phyloP scores from a whole-genome alignment of 2,113 vertebrate species.

The Scophthalmus maximus region DNA sequence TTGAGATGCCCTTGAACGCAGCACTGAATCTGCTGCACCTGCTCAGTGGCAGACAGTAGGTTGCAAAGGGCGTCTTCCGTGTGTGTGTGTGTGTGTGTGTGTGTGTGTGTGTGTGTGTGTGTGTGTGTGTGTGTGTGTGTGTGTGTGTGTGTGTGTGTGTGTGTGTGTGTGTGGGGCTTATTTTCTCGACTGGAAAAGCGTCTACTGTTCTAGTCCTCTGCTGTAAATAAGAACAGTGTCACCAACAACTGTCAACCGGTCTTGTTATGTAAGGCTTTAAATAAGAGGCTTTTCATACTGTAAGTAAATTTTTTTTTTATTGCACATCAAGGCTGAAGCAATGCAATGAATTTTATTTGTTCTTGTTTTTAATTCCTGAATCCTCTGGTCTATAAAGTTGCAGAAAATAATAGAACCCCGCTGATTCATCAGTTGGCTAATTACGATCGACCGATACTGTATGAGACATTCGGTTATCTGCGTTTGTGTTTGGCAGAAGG shows the following conservation, averaged over 20 bases:
- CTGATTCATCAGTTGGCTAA: not conserved
- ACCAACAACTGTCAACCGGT: not conserved
- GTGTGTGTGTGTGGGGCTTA: not conserved
- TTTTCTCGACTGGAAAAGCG: constrained; percentile 10
- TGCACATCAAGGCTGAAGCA: not conserved
- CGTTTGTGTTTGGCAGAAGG: too few relatives aligned
- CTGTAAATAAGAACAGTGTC: constrained; percentile 20
- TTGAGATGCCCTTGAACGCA: constrained; percentile 67
- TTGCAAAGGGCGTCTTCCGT: constrained; percentile 47
- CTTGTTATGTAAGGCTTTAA: constrained; percentile 1
- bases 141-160: constrained; percentile 7
- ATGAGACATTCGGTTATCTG: too few relatives aligned
- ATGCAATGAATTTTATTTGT: too few relatives aligned
- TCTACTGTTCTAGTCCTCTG: constrained; percentile 21
- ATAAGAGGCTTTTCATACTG: not conserved
- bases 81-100: constrained; percentile 8
- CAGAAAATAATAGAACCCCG: not conserved
- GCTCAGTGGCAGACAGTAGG: constrained; percentile 56
- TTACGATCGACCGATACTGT: too few relatives aligned
- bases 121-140: not conserved
- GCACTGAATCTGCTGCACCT: constrained; percentile 57
- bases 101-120: constrained; percentile 15
- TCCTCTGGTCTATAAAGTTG: not conserved
- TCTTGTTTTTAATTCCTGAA: not conserved
- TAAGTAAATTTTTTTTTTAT: not conserved